Evolutionary conservation across 2,888 invertebrate genomes (phyloP), one percentile per base, ranked within the genome.

Genomic region (Hipparchia semele): DNA sequence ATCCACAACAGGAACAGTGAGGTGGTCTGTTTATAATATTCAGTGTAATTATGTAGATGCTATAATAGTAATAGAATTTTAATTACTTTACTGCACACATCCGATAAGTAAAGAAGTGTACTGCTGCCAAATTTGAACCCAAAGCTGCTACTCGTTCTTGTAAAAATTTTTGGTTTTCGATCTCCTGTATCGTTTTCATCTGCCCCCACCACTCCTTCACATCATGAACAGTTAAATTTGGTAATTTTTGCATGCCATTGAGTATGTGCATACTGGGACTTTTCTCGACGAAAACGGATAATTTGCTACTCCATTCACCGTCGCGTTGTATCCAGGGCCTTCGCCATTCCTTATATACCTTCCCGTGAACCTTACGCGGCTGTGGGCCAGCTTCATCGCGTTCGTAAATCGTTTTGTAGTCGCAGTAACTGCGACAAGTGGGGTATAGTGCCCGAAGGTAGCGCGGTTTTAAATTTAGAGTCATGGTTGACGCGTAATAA

Each of bases 101-200:
- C 49, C 97, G 94, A 84, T 94, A 94, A 1, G 97, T 93, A 66
- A 99, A 90, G 86, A 98, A 99, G 91, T 98, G 97, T 8, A 99
- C 96, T 0, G 97, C 96, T 1, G 98, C 98, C 77, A 99, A 89
- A 86, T 99, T 98, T 54, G 96, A 91, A 0, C 98, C 99, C 1
- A 97, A 87, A 56, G 92, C 88, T 73, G 95, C 84, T 77, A 96
- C 94, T 74, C 97, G 90, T 70, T 96, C 94, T 0, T 94, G 87
- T 6, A 96, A 86, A 83, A 90, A 96, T 72, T 90, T 92, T 81
- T 97, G 97, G 82, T 95, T 91, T 70, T 91, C 86, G 51, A 95
- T 94, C 77, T 95, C 95, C 73, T 87, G 88, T 0, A 91, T 81
- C 67, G 89, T 89, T 77, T 94, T 88, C 77, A 94, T 94, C 1